Evolutionary conservation across 2,113 vertebrate genomes (phyloP).

Genomic region (Gobio gobio): DNA sequence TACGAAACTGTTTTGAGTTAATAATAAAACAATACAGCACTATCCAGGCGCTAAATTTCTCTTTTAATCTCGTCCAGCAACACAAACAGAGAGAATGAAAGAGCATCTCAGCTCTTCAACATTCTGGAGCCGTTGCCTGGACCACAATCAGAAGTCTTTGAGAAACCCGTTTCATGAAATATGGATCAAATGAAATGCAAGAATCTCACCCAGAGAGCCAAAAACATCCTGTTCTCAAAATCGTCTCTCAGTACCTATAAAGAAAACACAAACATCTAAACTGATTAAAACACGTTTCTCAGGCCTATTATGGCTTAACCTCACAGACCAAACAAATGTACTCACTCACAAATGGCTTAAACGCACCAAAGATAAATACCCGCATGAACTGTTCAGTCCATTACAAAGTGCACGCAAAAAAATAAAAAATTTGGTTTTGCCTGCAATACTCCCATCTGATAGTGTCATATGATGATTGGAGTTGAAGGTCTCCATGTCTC

Average conservation of each 20-base stretch:
- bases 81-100: conserved; percentile 10
- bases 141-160: conserved; percentile 39
- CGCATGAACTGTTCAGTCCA: not conserved
- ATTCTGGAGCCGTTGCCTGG: conserved; percentile 36
- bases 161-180: conserved; percentile 51
- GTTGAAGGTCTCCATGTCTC: conserved; percentile 26
- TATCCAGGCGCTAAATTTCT: not conserved
- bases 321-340: conserved; percentile 10
- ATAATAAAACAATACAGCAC: conserved; percentile 26
- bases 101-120: conserved; percentile 32
- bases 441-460: conserved; percentile 24
- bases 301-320: not conserved
- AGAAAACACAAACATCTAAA: conserved; percentile 17
- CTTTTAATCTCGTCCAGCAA: conserved; percentile 41
- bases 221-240: conserved; percentile 44
- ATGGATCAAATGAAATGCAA: conserved; percentile 46
- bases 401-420: not conserved
- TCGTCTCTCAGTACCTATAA: conserved; percentile 1
- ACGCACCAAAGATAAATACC: not conserved
- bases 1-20: conserved; percentile 23
- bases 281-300: not conserved
- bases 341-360: not conserved
- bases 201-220: conserved; percentile 23
- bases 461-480: conserved; percentile 53
- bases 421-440: not conserved